These are phyloP conservation scores for Brachionus plicatilis DNA, from an alignment of 1,140 invertebrate genomes.

Conservation along the genomic window DNA sequence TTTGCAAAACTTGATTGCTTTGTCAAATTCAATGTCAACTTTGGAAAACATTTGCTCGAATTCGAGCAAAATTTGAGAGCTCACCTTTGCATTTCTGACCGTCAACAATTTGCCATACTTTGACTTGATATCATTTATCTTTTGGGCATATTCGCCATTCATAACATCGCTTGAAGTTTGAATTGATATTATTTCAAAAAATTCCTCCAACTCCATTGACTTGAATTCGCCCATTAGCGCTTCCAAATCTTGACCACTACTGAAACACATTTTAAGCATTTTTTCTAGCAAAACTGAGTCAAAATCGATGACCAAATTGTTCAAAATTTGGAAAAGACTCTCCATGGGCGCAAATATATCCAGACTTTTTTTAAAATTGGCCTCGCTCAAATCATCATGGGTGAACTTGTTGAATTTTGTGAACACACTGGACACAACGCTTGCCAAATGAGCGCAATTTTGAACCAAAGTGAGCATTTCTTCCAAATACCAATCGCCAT, in stretches of 20 bases:
- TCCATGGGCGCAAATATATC: not conserved
- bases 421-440: not conserved
- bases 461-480: slow-evolving; percentile 6
- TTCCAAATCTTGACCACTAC: not conserved
- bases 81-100: not conserved
- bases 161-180: not conserved
- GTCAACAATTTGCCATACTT: not conserved
- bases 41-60: slow-evolving; percentile 3
- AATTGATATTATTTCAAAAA: slow-evolving; percentile 13
- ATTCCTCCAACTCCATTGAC: not conserved
- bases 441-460: not conserved
- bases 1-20: not conserved
- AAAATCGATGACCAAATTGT: not conserved
- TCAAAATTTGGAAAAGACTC: not conserved
- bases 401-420: not conserved
- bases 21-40: not conserved
- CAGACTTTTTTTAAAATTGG: not conserved
- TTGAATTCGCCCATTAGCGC: not conserved
- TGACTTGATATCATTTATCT: slow-evolving; percentile 4
- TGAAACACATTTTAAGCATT: not conserved
- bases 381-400: not conserved
- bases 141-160: not conserved
- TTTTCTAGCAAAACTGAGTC: not conserved
- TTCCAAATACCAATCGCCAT: slow-evolving; percentile 38
- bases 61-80: not conserved